Conservation (phyloP, 2,888 invertebrate genomes). For the Eupithecia dodoneata region DNA sequence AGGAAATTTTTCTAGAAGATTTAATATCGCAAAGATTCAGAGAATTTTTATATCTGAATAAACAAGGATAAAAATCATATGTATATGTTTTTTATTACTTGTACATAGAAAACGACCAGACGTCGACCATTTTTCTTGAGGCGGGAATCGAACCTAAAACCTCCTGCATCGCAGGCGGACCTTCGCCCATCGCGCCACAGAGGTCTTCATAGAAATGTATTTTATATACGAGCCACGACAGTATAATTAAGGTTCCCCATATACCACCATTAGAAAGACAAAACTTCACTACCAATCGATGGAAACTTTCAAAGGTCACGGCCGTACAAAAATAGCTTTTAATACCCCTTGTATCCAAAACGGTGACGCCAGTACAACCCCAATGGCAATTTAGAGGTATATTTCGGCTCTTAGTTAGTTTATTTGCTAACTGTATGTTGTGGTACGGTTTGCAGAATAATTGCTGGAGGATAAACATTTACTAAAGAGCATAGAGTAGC, state of each 20-base stretch:
- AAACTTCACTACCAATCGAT: slow-evolving; percentile 17
- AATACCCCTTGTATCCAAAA: slow-evolving; percentile 20
- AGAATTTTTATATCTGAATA: background rate
- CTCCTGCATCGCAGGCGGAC: too few species aligned
- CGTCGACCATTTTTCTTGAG: too few species aligned
- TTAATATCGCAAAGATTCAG: background rate
- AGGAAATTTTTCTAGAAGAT: background rate
- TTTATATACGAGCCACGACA: background rate
- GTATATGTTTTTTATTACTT: too few species aligned
- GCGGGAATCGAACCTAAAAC: too few species aligned
- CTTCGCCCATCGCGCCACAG: too few species aligned
- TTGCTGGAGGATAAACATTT: background rate
- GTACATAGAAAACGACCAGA: too few species aligned
- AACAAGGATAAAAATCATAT: background rate
- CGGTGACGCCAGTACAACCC: slow-evolving; percentile 28
- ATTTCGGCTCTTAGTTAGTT: slow-evolving; percentile 24
- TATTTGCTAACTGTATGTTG: slow-evolving; percentile 21
- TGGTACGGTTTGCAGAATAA: slow-evolving; percentile 17
- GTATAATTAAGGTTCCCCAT: background rate
- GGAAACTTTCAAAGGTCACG: slow-evolving; percentile 21
- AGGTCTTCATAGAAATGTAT: background rate
- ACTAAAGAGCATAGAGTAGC: background rate
- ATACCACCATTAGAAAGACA: slow-evolving; percentile 9
- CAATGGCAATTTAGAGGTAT: slow-evolving; percentile 30
- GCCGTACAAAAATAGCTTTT: slow-evolving; percentile 24